These are phyloP conservation scores for Cartodere bifasciata DNA, from an alignment of 2,888 invertebrate genomes.

Conservation along the genomic window DNA sequence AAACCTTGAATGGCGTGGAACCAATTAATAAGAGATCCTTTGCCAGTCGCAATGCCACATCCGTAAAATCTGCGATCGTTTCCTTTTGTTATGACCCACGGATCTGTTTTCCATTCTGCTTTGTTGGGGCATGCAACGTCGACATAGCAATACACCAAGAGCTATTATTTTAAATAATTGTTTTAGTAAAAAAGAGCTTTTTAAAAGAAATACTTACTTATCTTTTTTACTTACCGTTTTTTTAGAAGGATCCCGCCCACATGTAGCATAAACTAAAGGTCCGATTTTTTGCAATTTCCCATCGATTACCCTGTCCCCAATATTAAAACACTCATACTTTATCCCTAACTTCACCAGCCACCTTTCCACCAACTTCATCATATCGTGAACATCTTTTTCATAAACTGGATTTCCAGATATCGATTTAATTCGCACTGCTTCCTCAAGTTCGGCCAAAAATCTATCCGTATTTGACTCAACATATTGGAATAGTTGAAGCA, in stretches of 20 bases:
- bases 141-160: constrained; percentile 32
- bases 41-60: constrained; percentile 33
- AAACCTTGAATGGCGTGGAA: constrained; percentile 33
- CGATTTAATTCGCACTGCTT: constrained; percentile 31
- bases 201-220: background rate
- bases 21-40: constrained; percentile 34
- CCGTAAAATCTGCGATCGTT: constrained; percentile 30
- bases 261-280: constrained; percentile 30
- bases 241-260: constrained; percentile 27
- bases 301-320: constrained; percentile 26
- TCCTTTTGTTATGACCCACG: constrained; percentile 31
- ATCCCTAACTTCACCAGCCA: constrained; percentile 33
- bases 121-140: constrained; percentile 32
- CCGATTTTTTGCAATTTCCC: constrained; percentile 30
- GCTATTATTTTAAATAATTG: constrained; percentile 17
- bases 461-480: constrained; percentile 29
- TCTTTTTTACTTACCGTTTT: constrained; percentile 30
- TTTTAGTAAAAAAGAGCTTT: background rate
- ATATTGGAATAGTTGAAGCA: constrained; percentile 31
- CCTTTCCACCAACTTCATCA: constrained; percentile 29
- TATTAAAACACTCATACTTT: constrained; percentile 32
- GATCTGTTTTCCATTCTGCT: constrained; percentile 31
- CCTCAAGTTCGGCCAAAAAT: constrained; percentile 27
- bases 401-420: constrained; percentile 28
- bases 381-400: constrained; percentile 24